Evolutionary conservation across 1,140 invertebrate genomes (phyloP).

Genomic region (Melanaphis sacchari): DNA sequence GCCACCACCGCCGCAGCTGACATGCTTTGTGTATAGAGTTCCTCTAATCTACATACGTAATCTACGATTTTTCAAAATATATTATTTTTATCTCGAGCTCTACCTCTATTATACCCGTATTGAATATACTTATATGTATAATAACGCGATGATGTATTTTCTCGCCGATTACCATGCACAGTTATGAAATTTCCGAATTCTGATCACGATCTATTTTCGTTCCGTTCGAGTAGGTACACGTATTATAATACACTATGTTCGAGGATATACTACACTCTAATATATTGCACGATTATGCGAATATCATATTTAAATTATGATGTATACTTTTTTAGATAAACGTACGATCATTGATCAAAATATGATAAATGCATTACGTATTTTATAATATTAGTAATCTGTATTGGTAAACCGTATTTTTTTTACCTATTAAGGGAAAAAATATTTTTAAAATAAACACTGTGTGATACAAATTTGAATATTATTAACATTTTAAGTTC

Average conservation of each 20-base stretch:
- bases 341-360: not conserved
- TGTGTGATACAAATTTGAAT: not conserved
- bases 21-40: no score
- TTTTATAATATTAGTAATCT: not conserved
- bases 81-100: not conserved
- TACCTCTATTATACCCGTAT: not conserved
- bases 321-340: not conserved
- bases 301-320: not conserved
- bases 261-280: not conserved
- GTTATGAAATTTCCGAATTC: not conserved
- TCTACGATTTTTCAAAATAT: not conserved
- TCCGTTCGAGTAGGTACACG: not conserved
- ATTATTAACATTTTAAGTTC: not conserved
- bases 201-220: not conserved
- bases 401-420: not conserved
- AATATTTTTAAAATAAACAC: not conserved
- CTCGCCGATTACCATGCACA: not conserved
- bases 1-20: not conserved
- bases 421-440: not conserved
- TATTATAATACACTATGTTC: not conserved
- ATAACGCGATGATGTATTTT: not conserved
- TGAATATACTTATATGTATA: not conserved
- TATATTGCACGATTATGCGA: not conserved
- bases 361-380: not conserved
- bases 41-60: not conserved